Evolutionary conservation across 2,113 vertebrate species (phyloP), one percentile per base, ranked within the genome.

Genomic region (Zosterops pallidus): DNA sequence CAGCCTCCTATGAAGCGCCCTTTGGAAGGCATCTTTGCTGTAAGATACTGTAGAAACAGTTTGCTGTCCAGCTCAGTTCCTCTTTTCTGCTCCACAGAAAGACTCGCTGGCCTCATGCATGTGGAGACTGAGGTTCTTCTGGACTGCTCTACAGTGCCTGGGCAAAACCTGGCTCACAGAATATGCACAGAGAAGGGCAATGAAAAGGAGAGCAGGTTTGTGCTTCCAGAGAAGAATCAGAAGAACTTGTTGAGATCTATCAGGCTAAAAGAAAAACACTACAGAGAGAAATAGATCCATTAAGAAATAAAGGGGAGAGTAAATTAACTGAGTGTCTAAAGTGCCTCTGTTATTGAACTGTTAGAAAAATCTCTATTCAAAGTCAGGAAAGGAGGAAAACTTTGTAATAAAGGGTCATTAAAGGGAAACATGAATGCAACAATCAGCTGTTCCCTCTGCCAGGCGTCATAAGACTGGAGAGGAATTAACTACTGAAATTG

Each of bases 331-430:
- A 52, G 84, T 89, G 47, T 83, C 85, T 93, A 33, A 95, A 95
- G 60, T 31, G 60, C 59, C 24, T 77, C 41, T 85, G 85, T 86
- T 96, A 97, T 94, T 92, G 94, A 97, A 88, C 92, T 92, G 75
- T 67, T 95, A 70, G 70, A 92, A 95, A 96, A 95, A 91, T 93
- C 90, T 94, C 90, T 88, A 96, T 77, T 86, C 70, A 83, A 95
- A 96, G 79, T 55, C 85, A 80, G 79, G 52, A 89, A 96, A 74
- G 20, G 83, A 94, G 49, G 86, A 95, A 95, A 97, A 95, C 85
- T 92, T 91, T 83, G 57, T 94, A 26, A 94, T 80, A 94, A 91
- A 75, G 22, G 31, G 26, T 80, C 88, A 88, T 88, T 96, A 93
- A 96, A 90, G 28, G 76, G 93, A 95, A 93, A 83, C 52, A 62